Conservation (phyloP, 2,113 vertebrate genomes). For the Dromiciops gliroides region DNA sequence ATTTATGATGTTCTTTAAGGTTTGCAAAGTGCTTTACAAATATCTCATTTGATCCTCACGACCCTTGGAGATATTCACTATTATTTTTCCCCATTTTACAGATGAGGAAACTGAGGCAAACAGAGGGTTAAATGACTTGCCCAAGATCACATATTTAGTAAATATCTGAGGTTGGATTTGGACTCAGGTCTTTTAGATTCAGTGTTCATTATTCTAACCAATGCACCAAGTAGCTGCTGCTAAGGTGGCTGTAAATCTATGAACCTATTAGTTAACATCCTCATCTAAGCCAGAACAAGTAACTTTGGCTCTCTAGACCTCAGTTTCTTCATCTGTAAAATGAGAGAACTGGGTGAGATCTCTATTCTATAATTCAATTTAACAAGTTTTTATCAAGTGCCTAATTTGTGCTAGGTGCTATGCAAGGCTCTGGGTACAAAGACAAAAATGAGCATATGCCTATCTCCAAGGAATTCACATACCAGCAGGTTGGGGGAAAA, state of each 20-base stretch:
- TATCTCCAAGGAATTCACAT: not conserved
- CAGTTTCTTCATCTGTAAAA: not conserved
- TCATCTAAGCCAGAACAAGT: not conserved
- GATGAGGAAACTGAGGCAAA: not conserved
- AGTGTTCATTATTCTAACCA: not conserved
- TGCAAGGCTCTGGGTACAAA: not conserved
- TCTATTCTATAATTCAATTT: not conserved
- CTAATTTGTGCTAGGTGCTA: not conserved
- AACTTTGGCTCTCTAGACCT: not conserved
- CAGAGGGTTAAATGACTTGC: not conserved
- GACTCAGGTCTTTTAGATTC: not conserved
- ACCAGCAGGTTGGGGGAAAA: not conserved
- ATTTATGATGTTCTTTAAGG: not conserved
- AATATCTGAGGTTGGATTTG: not conserved
- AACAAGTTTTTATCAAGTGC: not conserved
- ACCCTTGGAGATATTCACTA: not conserved
- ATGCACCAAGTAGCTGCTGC: not conserved
- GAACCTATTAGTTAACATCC: not conserved
- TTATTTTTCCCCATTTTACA: not conserved
- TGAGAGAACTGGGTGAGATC: not conserved
- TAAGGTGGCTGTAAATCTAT: not conserved
- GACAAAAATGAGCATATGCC: not conserved
- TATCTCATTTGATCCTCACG: not conserved
- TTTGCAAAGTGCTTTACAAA: not conserved
- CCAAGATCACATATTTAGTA: not conserved